Evolutionary conservation across 1,140 invertebrate genomes (phyloP).

Genomic region (Bombyx mandarina): DNA sequence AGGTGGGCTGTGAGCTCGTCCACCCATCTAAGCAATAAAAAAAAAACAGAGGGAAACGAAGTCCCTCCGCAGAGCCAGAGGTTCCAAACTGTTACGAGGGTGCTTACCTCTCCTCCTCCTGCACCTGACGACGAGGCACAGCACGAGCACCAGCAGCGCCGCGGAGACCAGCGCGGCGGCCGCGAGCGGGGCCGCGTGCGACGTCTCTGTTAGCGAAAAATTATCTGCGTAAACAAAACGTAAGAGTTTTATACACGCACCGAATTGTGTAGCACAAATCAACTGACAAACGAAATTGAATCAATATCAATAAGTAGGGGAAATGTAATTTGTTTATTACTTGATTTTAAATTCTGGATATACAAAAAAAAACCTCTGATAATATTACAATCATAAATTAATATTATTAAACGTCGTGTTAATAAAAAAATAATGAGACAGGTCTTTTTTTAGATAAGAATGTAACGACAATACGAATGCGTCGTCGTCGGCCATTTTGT

Average conservation of each 20-base stretch:
- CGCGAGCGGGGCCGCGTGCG: constrained; percentile 60
- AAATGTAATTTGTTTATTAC: constrained; percentile 1
- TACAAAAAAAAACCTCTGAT: background rate
- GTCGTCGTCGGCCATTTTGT: too few species aligned
- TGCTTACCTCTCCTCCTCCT: constrained; percentile 45
- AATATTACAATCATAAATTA: too few species aligned
- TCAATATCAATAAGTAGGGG: background rate
- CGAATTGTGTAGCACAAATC: background rate
- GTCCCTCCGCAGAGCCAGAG: too few species aligned
- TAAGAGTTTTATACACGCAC: constrained; percentile 3
- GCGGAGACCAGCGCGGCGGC: constrained; percentile 58
- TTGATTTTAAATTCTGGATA: constrained; percentile 1
- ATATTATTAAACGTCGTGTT: too few species aligned
- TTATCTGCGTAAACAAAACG: constrained; percentile 50
- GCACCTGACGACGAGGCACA: constrained; percentile 59
- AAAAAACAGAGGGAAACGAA: too few species aligned
- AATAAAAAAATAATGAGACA: too few species aligned
- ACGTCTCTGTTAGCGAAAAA: constrained; percentile 65
- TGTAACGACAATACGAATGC: too few species aligned
- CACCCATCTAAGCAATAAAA: too few species aligned
- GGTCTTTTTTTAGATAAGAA: too few species aligned
- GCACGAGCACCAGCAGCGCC: constrained; percentile 49
- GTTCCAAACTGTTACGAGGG: background rate
- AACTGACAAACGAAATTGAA: constrained; percentile 1
- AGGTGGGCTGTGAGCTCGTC: too few species aligned